Base-by-base conservation (phyloP, 2,113 vertebrate genomes). In the Ascaphus truei region DNA sequence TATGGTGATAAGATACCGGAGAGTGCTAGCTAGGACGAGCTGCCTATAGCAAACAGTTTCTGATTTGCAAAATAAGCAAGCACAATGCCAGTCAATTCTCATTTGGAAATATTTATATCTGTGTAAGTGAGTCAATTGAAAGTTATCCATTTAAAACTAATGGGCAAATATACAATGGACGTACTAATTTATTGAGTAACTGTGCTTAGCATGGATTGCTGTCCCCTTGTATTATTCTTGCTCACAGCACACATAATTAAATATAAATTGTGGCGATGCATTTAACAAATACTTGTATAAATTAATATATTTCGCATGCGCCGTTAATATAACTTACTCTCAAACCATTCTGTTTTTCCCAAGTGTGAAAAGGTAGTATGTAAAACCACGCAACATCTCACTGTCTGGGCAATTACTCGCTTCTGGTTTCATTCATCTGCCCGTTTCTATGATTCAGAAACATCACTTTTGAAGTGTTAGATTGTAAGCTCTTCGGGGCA, bases 121-220 rank as follows among this genome's bases (percentile, higher is more conserved):
- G 73, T 77, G 61, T 26, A 75, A 77, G 67, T 63, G 68, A 78
- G 74, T 80, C 60, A 59, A 91, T 71, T 85, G 77, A 87, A 73
- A 90, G 74, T 74, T 79, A 84, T 16, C 34, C 82, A 78, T 67
- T 82, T 83, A 81, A 85, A 84, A 84, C 72, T 88, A 91, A 92
- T 75, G 74, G 56, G 80, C 80, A 88, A 89, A 88, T 48, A 83
- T 45, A 27, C 72, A 41, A 48, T 27, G 12, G 7, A 37, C 59
- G 72, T 74, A 39, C 39, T 74, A 68, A 57, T 65, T 58, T 71
- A 31, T 23, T 52, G 36, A 31, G 36, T 23, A 51, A 45, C 73
- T 22, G 9, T 45, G 61, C 41, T 5, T 59, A 57, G 56, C 68
- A 57, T 71, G 65, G 76, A 73, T 55, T 2, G 45, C 15, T 61